phyloP scores from a whole-genome alignment of 2,113 vertebrate species.

The Bufo gargarizans region DNA sequence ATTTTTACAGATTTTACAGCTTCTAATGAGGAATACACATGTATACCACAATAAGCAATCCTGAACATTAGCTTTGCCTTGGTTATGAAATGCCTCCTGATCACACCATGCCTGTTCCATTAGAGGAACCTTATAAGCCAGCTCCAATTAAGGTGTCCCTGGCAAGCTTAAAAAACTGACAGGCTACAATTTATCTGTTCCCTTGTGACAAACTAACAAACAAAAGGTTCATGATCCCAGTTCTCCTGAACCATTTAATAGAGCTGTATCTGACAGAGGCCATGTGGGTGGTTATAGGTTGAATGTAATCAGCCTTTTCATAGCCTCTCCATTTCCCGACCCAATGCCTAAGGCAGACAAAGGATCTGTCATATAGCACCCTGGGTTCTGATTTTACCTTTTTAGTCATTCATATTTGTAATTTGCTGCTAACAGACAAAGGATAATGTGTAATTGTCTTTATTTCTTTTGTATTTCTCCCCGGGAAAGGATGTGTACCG shows the following conservation, averaged over 20 bases:
- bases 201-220: constrained; percentile 48
- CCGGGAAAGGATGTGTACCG: not conserved
- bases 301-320: constrained; percentile 40
- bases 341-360: constrained; percentile 23
- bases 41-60: not conserved
- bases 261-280: constrained; percentile 38
- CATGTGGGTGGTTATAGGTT: constrained; percentile 29
- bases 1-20: not conserved
- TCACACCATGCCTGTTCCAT: not conserved
- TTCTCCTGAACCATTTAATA: constrained; percentile 40
- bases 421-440: constrained; percentile 6
- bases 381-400: not conserved
- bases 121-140: not conserved
- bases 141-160: constrained; percentile 34
- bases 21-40: not conserved
- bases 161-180: constrained; percentile 32
- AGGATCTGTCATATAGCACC: constrained; percentile 30
- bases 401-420: constrained; percentile 10
- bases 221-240: constrained; percentile 43
- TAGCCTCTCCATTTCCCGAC: not conserved
- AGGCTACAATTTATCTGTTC: constrained; percentile 52
- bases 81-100: not conserved
- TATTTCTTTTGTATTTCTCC: constrained; percentile 5
- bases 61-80: constrained; percentile 1
- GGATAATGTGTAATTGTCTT: constrained; percentile 16